Evolutionary conservation across 2,888 invertebrate species (phyloP).

Genomic region (Dichetophora obliterata): DNA sequence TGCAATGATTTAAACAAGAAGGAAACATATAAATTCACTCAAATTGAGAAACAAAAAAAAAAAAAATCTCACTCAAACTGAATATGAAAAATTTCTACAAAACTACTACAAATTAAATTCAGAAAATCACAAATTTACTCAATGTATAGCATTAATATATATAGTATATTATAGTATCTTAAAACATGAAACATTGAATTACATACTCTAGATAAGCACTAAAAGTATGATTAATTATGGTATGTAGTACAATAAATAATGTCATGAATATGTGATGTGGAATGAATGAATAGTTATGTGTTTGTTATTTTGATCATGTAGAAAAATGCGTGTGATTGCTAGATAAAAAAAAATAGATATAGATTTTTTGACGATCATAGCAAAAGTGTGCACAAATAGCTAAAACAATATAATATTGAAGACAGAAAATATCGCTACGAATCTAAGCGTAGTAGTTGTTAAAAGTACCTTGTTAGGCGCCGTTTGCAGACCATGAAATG

Average conservation of each 20-base stretch:
- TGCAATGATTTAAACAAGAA: too few species aligned
- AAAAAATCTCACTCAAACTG: not conserved
- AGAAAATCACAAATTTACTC: not conserved
- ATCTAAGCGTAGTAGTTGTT: slow-evolving; percentile 31
- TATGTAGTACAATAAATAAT: too few species aligned
- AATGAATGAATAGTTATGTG: slow-evolving; percentile 3
- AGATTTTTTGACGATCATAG: slow-evolving; percentile 22
- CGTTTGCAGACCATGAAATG: slow-evolving; percentile 94
- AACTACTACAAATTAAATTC: too few species aligned
- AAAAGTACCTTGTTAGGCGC: slow-evolving; percentile 88
- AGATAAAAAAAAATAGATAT: slow-evolving; percentile 18
- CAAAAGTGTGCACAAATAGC: slow-evolving; percentile 18
- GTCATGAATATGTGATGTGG: too few species aligned
- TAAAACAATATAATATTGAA: not conserved
- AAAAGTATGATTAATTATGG: too few species aligned
- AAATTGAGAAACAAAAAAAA: not conserved
- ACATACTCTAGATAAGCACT: too few species aligned
- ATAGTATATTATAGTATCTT: too few species aligned
- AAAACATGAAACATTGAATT: too few species aligned
- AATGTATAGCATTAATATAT: too few species aligned
- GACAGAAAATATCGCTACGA: not conserved
- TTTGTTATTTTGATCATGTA: not conserved
- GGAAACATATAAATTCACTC: too few species aligned
- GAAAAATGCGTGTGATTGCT: not conserved
- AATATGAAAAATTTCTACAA: not conserved